Evolutionary conservation across 2,888 invertebrate genomes (phyloP).

Genomic region (Dicyrtomina minuta): DNA sequence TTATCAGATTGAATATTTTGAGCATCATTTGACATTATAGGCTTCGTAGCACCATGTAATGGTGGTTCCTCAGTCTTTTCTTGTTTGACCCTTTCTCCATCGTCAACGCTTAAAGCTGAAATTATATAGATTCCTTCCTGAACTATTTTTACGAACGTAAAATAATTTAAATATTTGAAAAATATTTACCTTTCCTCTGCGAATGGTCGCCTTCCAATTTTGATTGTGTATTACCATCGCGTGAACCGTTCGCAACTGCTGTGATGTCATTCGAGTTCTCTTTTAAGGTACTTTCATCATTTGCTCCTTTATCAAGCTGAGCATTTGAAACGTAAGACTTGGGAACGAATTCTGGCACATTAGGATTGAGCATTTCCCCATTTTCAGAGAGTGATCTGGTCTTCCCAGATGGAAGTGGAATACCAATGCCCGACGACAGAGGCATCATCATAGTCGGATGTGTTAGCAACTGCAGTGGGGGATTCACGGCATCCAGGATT

Average conservation of each 20-base stretch:
- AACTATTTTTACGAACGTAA: background rate
- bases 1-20: conserved; percentile 17
- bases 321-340: conserved; percentile 32
- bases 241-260: background rate
- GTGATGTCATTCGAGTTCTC: background rate
- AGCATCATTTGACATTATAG: conserved; percentile 13
- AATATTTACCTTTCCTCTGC: background rate
- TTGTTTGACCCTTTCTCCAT: conserved; percentile 9
- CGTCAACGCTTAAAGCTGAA: background rate
- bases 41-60: background rate
- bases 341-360: conserved; percentile 78
- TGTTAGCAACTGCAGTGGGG: background rate
- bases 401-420: conserved; percentile 20
- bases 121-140: background rate
- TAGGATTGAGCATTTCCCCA: conserved; percentile 72
- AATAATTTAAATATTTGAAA: background rate
- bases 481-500: conserved; percentile 57
- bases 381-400: conserved; percentile 8
- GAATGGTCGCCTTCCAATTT: background rate
- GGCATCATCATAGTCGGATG: conserved; percentile 29
- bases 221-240: background rate
- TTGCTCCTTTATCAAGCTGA: background rate
- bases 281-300: background rate
- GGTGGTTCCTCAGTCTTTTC: conserved; percentile 29
- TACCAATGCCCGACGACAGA: conserved; percentile 21